Evolutionary conservation across 2,113 vertebrate species (phyloP).

Genomic region (Anthoscopus minutus): DNA sequence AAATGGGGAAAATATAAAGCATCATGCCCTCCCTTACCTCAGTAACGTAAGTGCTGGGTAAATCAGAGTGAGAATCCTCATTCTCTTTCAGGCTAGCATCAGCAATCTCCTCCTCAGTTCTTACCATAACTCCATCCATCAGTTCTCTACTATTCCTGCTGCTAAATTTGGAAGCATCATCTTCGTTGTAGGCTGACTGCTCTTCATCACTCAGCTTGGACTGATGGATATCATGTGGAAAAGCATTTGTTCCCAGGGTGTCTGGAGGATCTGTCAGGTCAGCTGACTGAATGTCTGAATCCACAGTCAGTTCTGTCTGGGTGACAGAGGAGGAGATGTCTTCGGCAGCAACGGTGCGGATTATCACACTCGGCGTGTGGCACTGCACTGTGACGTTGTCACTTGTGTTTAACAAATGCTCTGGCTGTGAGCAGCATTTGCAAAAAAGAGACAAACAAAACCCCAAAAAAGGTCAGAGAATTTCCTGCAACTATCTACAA

Average conservation of each 20-base stretch:
- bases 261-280: conserved; percentile 68
- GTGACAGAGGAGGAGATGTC: conserved; percentile 80
- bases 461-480: neutral
- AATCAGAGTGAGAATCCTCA: conserved; percentile 59
- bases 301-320: conserved; percentile 80
- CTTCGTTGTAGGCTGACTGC: conserved; percentile 57
- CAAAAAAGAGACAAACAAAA: neutral
- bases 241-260: conserved; percentile 68
- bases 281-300: conserved; percentile 68
- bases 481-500: neutral
- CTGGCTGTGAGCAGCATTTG: conserved; percentile 74
- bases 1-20: neutral
- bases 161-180: conserved; percentile 68
- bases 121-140: conserved; percentile 72
- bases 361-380: conserved; percentile 88
- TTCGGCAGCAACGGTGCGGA: conserved; percentile 87
- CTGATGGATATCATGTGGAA: conserved; percentile 69
- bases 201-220: conserved; percentile 66
- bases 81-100: conserved; percentile 65
- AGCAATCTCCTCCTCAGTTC: conserved; percentile 63
- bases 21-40: conserved; percentile 62
- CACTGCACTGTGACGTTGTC: conserved; percentile 87
- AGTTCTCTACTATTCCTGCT: conserved; percentile 73
- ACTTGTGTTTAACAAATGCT: conserved; percentile 82
- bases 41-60: conserved; percentile 69